Conservation (phyloP, 92 coral and sea anemone species). For the Epizoanthus stellaris region DNA sequence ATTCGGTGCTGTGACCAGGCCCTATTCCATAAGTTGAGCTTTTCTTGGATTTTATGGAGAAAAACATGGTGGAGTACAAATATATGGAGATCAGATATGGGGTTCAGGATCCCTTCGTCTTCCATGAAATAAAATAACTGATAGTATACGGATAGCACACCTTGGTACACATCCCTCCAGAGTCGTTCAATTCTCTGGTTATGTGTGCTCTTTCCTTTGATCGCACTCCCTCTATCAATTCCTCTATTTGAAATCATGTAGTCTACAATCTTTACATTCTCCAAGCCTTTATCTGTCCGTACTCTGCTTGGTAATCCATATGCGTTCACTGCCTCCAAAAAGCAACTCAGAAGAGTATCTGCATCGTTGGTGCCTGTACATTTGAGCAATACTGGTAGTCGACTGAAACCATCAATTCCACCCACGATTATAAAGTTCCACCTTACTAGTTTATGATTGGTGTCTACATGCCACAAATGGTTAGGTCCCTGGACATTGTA, state of each 20-base stretch:
- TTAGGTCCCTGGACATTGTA: constrained; percentile 58
- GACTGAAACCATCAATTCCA: constrained; percentile 41
- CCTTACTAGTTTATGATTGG: constrained; percentile 38
- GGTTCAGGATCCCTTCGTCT: constrained; percentile 30
- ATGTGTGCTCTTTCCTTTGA: constrained; percentile 28
- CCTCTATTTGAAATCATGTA: constrained; percentile 42
- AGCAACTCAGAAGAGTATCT: constrained; percentile 31
- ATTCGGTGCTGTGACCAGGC: constrained; percentile 9
- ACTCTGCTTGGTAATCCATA: constrained; percentile 55
- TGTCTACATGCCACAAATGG: constrained; percentile 21
- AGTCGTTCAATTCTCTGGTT: neutral
- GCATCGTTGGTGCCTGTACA: constrained; percentile 28
- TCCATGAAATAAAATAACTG: constrained; percentile 1
- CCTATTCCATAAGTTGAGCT: constrained; percentile 15
- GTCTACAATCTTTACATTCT: constrained; percentile 48
- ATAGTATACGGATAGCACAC: constrained; percentile 34
- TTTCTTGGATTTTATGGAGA: constrained; percentile 21
- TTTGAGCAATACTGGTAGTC: constrained; percentile 19
- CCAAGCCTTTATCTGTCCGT: constrained; percentile 46
- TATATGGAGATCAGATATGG: constrained; percentile 32
- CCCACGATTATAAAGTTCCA: constrained; percentile 31
- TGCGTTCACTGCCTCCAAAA: constrained; percentile 37
- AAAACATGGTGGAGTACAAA: constrained; percentile 45
- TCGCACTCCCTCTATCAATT: constrained; percentile 38
- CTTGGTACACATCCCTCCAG: constrained; percentile 43